These are phyloP conservation scores for Melieria picta DNA, from an alignment of 2,888 invertebrate species.

Conservation along the genomic window DNA sequence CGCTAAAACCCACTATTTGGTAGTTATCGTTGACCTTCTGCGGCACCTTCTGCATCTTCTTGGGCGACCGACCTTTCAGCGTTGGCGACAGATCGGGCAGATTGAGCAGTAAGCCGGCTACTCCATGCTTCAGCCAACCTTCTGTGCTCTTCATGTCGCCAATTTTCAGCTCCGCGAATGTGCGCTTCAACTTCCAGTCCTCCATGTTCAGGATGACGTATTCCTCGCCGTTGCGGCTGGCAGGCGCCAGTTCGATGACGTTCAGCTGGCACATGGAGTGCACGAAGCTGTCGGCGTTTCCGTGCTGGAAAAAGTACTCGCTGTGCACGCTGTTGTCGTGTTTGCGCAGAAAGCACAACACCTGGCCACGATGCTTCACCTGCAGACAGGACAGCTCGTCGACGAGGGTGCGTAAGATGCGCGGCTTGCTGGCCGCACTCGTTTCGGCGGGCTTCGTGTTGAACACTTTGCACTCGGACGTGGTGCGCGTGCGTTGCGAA, in stretches of 20 bases:
- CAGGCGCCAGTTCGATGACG: conserved; percentile 58
- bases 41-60: conserved; percentile 13
- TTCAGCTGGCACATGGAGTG: conserved; percentile 59
- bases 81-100: conserved; percentile 60
- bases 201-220: conserved; percentile 78
- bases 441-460: conserved; percentile 59
- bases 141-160: conserved; percentile 63
- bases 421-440: conserved; percentile 56
- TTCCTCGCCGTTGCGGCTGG: conserved; percentile 72
- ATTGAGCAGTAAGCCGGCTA: conserved; percentile 61
- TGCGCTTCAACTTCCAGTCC: conserved; percentile 78
- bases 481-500: conserved; percentile 61
- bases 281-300: conserved; percentile 78
- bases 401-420: conserved; percentile 70
- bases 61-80: conserved; percentile 12
- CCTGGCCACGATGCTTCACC: conserved; percentile 69
- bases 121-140: conserved; percentile 63
- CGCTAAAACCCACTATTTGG: conserved; percentile 55
- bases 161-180: conserved; percentile 88
- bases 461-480: conserved; percentile 63
- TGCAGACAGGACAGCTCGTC: conserved; percentile 75
- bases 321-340: conserved; percentile 69
- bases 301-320: conserved; percentile 88
- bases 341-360: conserved; percentile 74
- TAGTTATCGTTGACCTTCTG: conserved; percentile 54